These are phyloP conservation scores for Gavia stellata DNA, from an alignment of 2,113 vertebrate species.

Conservation along the genomic window DNA sequence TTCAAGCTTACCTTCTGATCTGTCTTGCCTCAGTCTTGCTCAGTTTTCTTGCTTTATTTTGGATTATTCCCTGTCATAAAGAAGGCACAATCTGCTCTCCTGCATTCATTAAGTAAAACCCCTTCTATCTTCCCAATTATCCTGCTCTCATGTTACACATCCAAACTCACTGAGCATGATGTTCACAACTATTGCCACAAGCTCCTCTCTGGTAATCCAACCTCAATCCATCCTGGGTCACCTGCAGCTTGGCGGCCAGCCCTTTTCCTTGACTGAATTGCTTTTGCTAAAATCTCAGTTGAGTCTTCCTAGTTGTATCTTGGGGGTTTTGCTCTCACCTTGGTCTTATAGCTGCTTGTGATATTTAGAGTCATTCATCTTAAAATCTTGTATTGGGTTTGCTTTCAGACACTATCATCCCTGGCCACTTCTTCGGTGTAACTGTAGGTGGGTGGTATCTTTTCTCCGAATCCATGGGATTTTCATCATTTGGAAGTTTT, in stretches of 20 bases:
- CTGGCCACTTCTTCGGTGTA: not conserved
- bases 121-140: not conserved
- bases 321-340: not conserved
- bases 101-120: not conserved
- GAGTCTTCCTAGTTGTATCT: not conserved
- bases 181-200: not conserved
- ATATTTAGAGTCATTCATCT: not conserved
- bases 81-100: not conserved
- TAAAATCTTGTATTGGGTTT: not conserved
- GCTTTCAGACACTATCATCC: not conserved
- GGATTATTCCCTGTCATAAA: not conserved
- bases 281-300: not conserved
- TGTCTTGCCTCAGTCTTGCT: not conserved
- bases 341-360: not conserved
- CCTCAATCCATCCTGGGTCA: not conserved
- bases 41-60: not conserved
- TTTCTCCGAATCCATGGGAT: not conserved
- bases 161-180: not conserved
- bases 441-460: not conserved
- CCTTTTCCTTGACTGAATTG: not conserved
- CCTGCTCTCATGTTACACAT: not conserved
- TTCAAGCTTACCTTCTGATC: not conserved
- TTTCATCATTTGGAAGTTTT: not conserved
- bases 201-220: not conserved
- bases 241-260: not conserved